These are phyloP conservation scores for Epirrita christyi DNA, from an alignment of 2,888 invertebrate species.

Conservation along the genomic window DNA sequence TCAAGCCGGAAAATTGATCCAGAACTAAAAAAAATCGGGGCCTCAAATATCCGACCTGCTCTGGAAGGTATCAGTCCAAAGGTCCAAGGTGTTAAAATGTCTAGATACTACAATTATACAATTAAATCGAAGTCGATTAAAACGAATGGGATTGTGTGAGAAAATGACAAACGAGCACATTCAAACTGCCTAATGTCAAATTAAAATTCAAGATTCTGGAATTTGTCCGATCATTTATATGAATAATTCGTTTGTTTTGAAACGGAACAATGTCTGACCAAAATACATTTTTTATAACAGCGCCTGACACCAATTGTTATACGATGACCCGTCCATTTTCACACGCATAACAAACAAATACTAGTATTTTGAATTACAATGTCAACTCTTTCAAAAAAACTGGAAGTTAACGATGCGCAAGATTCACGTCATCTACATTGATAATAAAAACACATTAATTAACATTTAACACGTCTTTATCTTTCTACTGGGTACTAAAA, in stretches of 20 bases:
- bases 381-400: background rate
- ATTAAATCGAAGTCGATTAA: too few species aligned
- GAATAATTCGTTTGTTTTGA: slow-evolving; percentile 2
- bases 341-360: slow-evolving; percentile 20
- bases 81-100: too few species aligned
- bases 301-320: slow-evolving; percentile 38
- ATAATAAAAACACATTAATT: background rate
- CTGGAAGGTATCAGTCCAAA: too few species aligned
- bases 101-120: too few species aligned
- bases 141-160: too few species aligned
- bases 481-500: too few species aligned
- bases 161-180: too few species aligned
- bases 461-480: background rate
- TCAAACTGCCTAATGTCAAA: too few species aligned
- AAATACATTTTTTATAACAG: slow-evolving; percentile 1
- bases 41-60: too few species aligned
- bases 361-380: background rate
- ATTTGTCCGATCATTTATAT: background rate
- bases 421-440: background rate
- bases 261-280: slow-evolving; percentile 4
- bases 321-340: slow-evolving; percentile 39
- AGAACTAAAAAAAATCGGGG: too few species aligned
- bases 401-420: slow-evolving; percentile 1
- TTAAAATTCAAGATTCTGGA: background rate
- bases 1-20: too few species aligned